These are phyloP conservation scores for Cryptops parisi DNA, from an alignment of 2,888 invertebrate genomes.

Conservation along the genomic window DNA sequence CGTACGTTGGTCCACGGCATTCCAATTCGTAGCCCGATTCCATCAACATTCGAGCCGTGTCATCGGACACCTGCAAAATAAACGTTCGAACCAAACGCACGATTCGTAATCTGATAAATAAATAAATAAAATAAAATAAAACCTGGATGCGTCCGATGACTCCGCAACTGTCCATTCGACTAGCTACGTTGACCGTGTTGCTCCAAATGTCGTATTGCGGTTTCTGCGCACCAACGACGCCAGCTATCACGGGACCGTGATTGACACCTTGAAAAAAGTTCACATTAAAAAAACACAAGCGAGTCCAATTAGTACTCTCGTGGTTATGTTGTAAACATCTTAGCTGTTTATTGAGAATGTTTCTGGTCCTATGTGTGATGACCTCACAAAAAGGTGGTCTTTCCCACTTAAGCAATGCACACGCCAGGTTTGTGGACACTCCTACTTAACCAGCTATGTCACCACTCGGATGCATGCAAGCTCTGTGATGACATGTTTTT, in stretches of 20 bases:
- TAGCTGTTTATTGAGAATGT: too few species aligned
- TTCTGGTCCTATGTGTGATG: too few species aligned
- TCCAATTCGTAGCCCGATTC: constrained; percentile 74
- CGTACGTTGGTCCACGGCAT: constrained; percentile 79
- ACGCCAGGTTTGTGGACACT: too few species aligned
- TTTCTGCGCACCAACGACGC: constrained; percentile 92
- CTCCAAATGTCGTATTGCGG: constrained; percentile 99
- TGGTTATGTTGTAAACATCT: too few species aligned
- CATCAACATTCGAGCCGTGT: constrained; percentile 66
- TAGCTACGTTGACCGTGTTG: constrained; percentile 57
- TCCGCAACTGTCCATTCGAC: constrained; percentile 88
- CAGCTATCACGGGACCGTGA: constrained; percentile 86
- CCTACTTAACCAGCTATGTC: too few species aligned
- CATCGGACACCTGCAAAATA: constrained; percentile 52
- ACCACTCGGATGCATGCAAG: too few species aligned
- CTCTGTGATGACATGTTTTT: too few species aligned
- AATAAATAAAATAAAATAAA: not conserved
- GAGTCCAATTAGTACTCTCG: too few species aligned
- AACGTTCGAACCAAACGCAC: too few species aligned
- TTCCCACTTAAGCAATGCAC: too few species aligned
- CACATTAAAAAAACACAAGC: not conserved
- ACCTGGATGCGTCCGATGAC: constrained; percentile 73
- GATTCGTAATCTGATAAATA: too few species aligned
- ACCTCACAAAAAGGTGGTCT: too few species aligned
- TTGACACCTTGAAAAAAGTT: constrained; percentile 49